phyloP scores from a whole-genome alignment of 2,797 vertebrate genomes.

The Enteromius unitaeniatus region DNA sequence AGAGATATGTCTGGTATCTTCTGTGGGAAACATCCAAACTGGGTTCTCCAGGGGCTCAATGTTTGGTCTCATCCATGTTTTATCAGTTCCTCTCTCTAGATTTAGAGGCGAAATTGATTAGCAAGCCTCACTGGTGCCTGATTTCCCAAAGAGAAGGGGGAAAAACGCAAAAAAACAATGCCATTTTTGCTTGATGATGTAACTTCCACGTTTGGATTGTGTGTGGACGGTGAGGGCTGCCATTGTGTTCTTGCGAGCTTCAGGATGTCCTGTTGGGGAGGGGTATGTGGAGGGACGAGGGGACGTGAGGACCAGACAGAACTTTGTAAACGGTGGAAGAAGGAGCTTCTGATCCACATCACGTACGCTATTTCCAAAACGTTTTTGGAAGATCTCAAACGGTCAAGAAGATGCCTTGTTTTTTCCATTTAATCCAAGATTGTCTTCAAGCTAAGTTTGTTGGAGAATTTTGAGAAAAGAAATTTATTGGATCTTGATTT shows the following conservation, averaged over 20 bases:
- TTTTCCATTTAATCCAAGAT: not conserved
- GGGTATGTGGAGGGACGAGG: slow-evolving; percentile 67
- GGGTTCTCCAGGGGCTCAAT: slow-evolving; percentile 6
- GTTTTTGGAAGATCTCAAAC: not conserved
- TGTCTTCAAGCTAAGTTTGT: not conserved
- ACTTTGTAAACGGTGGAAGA: slow-evolving; percentile 31
- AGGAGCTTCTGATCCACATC: not conserved
- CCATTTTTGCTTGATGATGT: slow-evolving; percentile 82
- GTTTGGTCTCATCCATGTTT: slow-evolving; percentile 46
- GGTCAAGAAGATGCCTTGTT: not conserved
- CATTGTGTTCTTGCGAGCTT: slow-evolving; percentile 93
- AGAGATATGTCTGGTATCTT: slow-evolving; percentile 44
- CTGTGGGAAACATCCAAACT: slow-evolving; percentile 44
- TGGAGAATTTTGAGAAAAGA: slow-evolving; percentile 7
- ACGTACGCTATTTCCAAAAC: not conserved
- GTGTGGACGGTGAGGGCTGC: slow-evolving; percentile 78
- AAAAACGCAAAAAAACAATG: slow-evolving; percentile 72
- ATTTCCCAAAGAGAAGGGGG: slow-evolving; percentile 68
- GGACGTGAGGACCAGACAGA: slow-evolving; percentile 72
- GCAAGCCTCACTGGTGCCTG: slow-evolving; percentile 26
- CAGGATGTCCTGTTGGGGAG: slow-evolving; percentile 95
- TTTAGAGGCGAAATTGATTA: slow-evolving; percentile 49
- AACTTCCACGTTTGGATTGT: slow-evolving; percentile 79
- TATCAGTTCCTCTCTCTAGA: slow-evolving; percentile 43
- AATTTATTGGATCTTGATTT: slow-evolving; percentile 7